Percentiles rank a stretch among this genome's conserved stretches.
Evolutionary conservation across 1,140 invertebrate genomes (phyloP).

Genomic region (Drosophila suzukii): DNA sequence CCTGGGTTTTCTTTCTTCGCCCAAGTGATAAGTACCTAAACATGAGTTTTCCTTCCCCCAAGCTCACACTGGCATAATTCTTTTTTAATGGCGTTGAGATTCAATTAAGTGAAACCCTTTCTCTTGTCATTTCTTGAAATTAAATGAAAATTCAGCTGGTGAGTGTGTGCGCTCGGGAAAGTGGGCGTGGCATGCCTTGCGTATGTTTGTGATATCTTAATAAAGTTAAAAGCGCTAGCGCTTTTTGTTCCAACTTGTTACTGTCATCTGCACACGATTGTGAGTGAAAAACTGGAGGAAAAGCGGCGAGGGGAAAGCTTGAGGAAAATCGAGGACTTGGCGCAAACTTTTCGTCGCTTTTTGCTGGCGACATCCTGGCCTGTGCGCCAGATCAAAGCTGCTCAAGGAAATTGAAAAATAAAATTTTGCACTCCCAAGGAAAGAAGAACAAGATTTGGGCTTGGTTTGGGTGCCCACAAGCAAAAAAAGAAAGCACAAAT

Average conservation of each 20-base stretch:
- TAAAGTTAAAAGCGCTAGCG: constrained; percentile 69
- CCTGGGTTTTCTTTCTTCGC: background rate
- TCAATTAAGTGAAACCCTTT: constrained; percentile 72
- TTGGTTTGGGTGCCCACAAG: too few relatives aligned
- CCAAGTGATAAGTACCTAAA: constrained; percentile 52
- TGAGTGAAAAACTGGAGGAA: background rate
- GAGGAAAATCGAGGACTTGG: constrained; percentile 23
- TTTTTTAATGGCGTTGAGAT: constrained; percentile 79
- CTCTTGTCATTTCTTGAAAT: constrained; percentile 62
- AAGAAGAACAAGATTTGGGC: constrained; percentile 11
- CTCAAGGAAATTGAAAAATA: constrained; percentile 75
- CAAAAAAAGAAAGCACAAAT: constrained; percentile 28
- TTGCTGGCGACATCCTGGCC: constrained; percentile 18
- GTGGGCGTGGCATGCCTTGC: constrained; percentile 31
- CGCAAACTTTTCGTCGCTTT: constrained; percentile 42
- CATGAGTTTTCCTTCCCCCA: constrained; percentile 17
- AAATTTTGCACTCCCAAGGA: constrained; percentile 43
- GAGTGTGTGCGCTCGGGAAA: constrained; percentile 8
- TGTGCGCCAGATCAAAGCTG: constrained; percentile 64
- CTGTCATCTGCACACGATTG: constrained; percentile 67
- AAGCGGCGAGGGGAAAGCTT: background rate
- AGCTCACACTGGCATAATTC: constrained; percentile 50
- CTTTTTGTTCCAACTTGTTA: constrained; percentile 72
- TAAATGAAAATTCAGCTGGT: constrained; percentile 58
- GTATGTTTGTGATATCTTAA: constrained; percentile 79